Base-by-base conservation (phyloP, 1,140 invertebrate species). In the Macrosteles quadrilineatus region DNA sequence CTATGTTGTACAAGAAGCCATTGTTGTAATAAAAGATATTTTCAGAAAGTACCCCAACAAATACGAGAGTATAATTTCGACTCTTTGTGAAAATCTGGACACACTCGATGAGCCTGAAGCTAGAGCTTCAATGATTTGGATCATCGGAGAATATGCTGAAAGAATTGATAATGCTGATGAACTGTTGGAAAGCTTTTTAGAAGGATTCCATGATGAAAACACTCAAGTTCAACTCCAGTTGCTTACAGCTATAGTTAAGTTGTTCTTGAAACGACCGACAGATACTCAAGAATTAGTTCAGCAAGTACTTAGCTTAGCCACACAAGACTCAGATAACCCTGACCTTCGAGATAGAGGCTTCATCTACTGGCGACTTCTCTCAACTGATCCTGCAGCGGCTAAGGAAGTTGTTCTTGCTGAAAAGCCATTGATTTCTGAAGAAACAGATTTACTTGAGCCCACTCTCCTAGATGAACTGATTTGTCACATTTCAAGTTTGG, bases 31-130 rank as follows among this genome's bases (percentile, higher is more conserved):
- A 75, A 99, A 99, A 85, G 98, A 99, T 79, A 99, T 99, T 74
- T 99, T 99, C 87, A 87, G 98, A 70, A 99, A 99, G 80, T 99
- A 99, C 82, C 98, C 98, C 1, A 99, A 99, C 80, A 98, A 99
- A 82, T 99, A 99, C 78, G 98, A 99, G 82, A 98, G 96, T 78
- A 99, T 99, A 78, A 99, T 99, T 78, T 98, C 97, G 59, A 99
- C 98, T 0, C 83, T 99, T 0, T 99, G 98, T 82, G 98, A 99
- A 83, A 99, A 99, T 83, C 83, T 99, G 67, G 98, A 99, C 77
- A 99, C 98, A 0, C 79, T 99, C 57, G 98, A 99, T 83, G 98
- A 99, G 79, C 98, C 98, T 0, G 98, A 99, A 83, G 98, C 98
- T 0, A 87, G 98, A 76, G 98, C 97, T 12, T 98, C 96, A 0